These are phyloP conservation scores for Aldrovandia affinis DNA, from an alignment of 2,797 vertebrate species.

Conservation along the genomic window DNA sequence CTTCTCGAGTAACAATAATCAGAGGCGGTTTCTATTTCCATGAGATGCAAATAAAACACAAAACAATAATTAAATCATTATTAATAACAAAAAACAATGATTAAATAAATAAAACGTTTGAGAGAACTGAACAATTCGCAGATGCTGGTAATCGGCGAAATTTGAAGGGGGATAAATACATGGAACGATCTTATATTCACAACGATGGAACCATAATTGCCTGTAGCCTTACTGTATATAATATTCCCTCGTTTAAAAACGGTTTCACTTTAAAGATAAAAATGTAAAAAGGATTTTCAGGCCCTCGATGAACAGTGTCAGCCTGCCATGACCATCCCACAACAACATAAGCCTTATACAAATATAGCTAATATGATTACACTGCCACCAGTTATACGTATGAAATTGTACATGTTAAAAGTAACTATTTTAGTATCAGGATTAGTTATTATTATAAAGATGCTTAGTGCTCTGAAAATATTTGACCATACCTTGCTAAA, in stretches of 20 bases:
- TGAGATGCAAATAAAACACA: not conserved
- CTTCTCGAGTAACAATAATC: not conserved
- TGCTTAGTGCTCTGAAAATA: not conserved
- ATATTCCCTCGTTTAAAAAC: not conserved
- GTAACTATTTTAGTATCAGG: not conserved
- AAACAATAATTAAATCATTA: not conserved
- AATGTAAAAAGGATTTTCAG: not conserved
- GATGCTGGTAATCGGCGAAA: not conserved
- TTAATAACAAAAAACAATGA: not conserved
- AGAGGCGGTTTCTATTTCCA: not conserved
- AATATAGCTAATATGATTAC: not conserved
- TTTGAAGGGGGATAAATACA: not conserved
- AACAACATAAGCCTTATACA: not conserved
- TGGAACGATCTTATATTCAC: not conserved
- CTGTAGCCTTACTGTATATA: not conserved
- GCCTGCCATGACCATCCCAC: not conserved
- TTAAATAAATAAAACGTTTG: not conserved
- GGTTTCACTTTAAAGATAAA: not conserved
- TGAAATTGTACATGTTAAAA: not conserved
- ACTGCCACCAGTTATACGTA: not conserved
- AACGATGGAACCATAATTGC: not conserved
- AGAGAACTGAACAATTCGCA: slow-evolving; percentile 1
- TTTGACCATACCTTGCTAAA: too few species aligned
- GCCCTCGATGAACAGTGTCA: not conserved
- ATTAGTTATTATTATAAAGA: not conserved